These are phyloP conservation scores for Brachylomia viminalis DNA, from an alignment of 2,888 invertebrate genomes.

Conservation along the genomic window DNA sequence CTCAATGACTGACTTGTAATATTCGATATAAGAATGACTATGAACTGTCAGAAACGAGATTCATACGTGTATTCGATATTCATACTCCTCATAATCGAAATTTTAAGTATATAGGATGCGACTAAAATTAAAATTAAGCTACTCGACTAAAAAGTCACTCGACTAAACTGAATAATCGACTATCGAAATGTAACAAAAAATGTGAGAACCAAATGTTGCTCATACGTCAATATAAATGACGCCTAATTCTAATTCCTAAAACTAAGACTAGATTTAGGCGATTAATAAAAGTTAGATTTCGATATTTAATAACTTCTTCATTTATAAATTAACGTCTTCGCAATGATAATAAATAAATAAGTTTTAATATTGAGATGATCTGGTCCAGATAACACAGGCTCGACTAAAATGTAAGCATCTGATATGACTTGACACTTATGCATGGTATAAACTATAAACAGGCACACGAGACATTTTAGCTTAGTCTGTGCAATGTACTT, in stretches of 20 bases:
- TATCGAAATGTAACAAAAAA: conserved; percentile 57
- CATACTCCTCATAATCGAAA: conserved; percentile 29
- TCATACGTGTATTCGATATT: conserved; percentile 32
- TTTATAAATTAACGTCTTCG: conserved; percentile 57
- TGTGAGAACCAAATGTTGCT: conserved; percentile 73
- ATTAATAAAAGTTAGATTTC: conserved; percentile 58
- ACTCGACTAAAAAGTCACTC: conserved; percentile 49
- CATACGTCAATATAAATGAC: conserved; percentile 65
- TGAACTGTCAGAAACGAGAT: conserved; percentile 37
- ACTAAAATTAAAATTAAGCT: conserved; percentile 47
- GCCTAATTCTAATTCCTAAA: conserved; percentile 58
- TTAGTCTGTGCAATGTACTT: not conserved
- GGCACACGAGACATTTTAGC: not conserved
- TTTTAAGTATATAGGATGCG: conserved; percentile 24
- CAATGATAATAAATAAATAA: conserved; percentile 66
- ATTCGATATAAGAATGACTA: conserved; percentile 55
- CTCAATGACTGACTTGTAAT: conserved; percentile 63
- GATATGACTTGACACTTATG: not conserved
- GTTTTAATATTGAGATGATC: conserved; percentile 51
- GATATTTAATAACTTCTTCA: conserved; percentile 60
- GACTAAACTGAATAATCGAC: conserved; percentile 60
- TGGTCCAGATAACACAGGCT: conserved; percentile 62
- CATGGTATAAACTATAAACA: too few relatives aligned
- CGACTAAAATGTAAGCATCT: not conserved
- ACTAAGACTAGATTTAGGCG: conserved; percentile 62